Percentiles rank a stretch among this genome's conserved stretches.
Evolutionary conservation across 2,113 vertebrate species (phyloP).

Genomic region (Cinclus cinclus): DNA sequence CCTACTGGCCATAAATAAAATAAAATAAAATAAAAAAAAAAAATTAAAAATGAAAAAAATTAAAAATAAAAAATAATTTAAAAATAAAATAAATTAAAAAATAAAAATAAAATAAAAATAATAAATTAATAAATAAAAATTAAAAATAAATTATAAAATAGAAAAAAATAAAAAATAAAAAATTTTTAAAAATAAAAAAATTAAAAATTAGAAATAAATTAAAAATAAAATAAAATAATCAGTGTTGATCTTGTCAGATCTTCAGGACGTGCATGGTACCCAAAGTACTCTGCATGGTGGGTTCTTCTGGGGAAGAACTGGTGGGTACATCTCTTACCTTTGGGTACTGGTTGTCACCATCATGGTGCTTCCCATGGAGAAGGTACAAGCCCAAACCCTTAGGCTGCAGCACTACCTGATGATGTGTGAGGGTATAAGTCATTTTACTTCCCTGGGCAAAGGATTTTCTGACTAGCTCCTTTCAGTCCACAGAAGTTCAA

Average conservation of each 20-base stretch:
- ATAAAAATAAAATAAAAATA: too few species aligned
- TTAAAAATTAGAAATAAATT: too few species aligned
- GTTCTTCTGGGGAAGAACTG: not conserved
- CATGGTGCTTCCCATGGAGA: fast-evolving
- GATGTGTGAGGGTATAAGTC: not conserved
- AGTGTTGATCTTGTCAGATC: not conserved
- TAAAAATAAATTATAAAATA: too few species aligned
- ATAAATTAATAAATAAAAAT: too few species aligned
- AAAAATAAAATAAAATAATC: not conserved
- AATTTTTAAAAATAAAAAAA: too few species aligned
- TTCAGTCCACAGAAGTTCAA: not conserved
- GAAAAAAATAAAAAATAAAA: too few species aligned
- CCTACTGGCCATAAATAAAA: not conserved
- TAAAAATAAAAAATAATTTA: too few species aligned
- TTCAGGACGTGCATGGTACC: fast-evolving
- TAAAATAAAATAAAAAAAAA: not conserved
- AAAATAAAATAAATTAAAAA: too few species aligned
- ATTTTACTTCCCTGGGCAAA: not conserved
- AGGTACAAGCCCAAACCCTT: not conserved
- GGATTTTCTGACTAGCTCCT: not conserved
- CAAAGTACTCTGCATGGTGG: not conserved
- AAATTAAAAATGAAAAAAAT: too few species aligned
- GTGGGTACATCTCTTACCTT: not conserved
- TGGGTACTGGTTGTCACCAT: not conserved
- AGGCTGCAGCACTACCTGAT: not conserved